These are phyloP conservation scores for Eueides isabella DNA, from an alignment of 1,140 invertebrate genomes.

Conservation along the genomic window DNA sequence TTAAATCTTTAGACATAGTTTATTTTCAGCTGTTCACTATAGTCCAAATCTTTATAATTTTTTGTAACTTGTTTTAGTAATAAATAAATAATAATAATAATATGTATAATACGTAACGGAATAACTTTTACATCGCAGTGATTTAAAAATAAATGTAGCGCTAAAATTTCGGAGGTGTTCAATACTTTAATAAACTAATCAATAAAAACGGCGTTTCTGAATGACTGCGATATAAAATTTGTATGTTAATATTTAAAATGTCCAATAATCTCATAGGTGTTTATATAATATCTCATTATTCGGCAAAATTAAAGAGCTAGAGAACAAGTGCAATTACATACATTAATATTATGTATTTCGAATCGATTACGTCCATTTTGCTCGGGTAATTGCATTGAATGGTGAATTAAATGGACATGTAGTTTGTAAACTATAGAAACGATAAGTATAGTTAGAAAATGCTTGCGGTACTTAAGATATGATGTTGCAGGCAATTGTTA, in stretches of 20 bases:
- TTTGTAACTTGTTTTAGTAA: conserved; percentile 21
- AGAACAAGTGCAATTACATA: conserved; percentile 76
- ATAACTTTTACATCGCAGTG: conserved; percentile 40
- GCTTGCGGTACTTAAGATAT: conserved; percentile 41
- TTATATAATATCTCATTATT: conserved; percentile 49
- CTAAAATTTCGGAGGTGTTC: conserved; percentile 42
- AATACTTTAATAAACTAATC: conserved; percentile 45
- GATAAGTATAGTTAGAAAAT: conserved; percentile 38
- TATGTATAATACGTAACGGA: conserved; percentile 27
- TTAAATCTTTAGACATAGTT: conserved; percentile 23
- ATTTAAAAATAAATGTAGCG: conserved; percentile 36
- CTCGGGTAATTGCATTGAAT: conserved; percentile 44
- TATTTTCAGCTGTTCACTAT: conserved; percentile 23
- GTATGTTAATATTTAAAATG: conserved; percentile 37
- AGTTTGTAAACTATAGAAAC: conserved; percentile 27
- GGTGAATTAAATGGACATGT: conserved; percentile 39
- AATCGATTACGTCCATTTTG: conserved; percentile 70
- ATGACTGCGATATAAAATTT: conserved; percentile 38
- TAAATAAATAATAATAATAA: conserved; percentile 3
- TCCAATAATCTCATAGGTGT: conserved; percentile 48
- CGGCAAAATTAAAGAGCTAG: conserved; percentile 66
- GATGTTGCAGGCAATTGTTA: conserved; percentile 28
- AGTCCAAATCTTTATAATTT: conserved; percentile 26
- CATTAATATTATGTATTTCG: conserved; percentile 64
- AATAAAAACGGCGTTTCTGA: conserved; percentile 35